A percentile compares a stretch with the other conserved stretches of the same genome.
Conservation (phyloP, 2,797 vertebrate species). For the Chaetophractus vellerosus region DNA sequence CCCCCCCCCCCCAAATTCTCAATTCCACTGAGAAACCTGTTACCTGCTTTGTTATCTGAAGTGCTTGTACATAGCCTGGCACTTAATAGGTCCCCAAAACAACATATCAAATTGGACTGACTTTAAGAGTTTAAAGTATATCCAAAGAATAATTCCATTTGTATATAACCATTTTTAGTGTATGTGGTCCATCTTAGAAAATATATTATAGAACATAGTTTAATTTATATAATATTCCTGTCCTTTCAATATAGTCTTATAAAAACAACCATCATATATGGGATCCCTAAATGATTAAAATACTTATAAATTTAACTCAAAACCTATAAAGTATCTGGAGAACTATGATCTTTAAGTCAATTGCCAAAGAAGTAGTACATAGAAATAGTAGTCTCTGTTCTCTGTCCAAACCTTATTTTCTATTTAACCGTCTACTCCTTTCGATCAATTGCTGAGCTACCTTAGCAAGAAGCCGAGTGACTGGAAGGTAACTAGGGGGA, state of each 20-base stretch:
- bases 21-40: not conserved
- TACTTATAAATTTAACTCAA: not conserved
- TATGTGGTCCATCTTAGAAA: not conserved
- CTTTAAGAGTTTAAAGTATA: conserved; percentile 51
- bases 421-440: not conserved
- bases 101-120: conserved; percentile 11
- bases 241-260: not conserved
- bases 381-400: not conserved
- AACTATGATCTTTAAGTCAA: not conserved
- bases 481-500: not conserved
- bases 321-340: not conserved
- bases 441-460: not conserved
- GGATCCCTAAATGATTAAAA: conserved; percentile 4
- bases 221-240: not conserved
- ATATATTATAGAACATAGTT: conserved; percentile 5
- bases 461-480: not conserved
- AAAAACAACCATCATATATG: not conserved
- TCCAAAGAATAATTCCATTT: not conserved
- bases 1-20: not conserved
- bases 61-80: not conserved
- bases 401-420: not conserved
- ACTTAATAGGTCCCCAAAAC: not conserved
- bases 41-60: not conserved
- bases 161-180: not conserved
- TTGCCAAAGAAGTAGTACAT: not conserved